phyloP scores from a whole-genome alignment of 2,113 vertebrate species.

The Neodontobutis hainanensis region DNA sequence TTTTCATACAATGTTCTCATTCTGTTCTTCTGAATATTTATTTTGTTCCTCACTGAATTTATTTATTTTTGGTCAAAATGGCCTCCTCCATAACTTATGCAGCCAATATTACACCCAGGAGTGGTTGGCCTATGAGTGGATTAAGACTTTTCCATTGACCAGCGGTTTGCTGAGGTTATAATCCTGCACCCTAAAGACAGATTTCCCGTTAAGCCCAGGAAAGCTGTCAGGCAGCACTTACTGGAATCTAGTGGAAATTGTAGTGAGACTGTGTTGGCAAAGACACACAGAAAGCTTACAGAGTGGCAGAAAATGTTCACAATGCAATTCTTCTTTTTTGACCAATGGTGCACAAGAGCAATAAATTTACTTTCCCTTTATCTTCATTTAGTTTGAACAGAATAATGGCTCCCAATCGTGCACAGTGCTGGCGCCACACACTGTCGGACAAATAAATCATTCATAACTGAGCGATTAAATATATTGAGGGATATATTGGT shows the following conservation, averaged over 20 bases:
- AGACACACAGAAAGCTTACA: slow-evolving; percentile 38
- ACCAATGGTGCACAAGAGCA: slow-evolving; percentile 45
- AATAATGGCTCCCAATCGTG: slow-evolving; percentile 65
- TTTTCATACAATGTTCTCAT: slow-evolving; percentile 49
- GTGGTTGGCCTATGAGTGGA: slow-evolving; percentile 67
- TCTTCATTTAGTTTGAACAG: slow-evolving; percentile 58
- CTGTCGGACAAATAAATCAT: slow-evolving; percentile 70
- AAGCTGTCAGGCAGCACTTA: slow-evolving; percentile 74
- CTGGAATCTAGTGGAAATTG: slow-evolving; percentile 73
- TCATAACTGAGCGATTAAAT: slow-evolving; percentile 65
- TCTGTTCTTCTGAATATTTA: slow-evolving; percentile 55
- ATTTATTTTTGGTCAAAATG: slow-evolving; percentile 78
- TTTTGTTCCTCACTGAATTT: slow-evolving; percentile 70
- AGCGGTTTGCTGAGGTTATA: slow-evolving; percentile 75
- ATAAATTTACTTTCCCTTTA: slow-evolving; percentile 70
- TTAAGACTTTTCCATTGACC: slow-evolving; percentile 78
- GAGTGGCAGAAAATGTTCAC: slow-evolving; percentile 59
- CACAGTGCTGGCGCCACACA: slow-evolving; percentile 63
- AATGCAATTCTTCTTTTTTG: slow-evolving; percentile 48
- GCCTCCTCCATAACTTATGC: slow-evolving; percentile 65
- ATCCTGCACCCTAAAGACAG: slow-evolving; percentile 76
- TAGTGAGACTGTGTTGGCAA: slow-evolving; percentile 60
- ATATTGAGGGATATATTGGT: slow-evolving; percentile 70
- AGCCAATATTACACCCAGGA: slow-evolving; percentile 68
- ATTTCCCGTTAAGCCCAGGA: slow-evolving; percentile 78